A percentile compares a stretch with the other conserved stretches of the same genome.
Conservation (phyloP, 2,888 invertebrate genomes). For the Neoaliturus tenellus region DNA sequence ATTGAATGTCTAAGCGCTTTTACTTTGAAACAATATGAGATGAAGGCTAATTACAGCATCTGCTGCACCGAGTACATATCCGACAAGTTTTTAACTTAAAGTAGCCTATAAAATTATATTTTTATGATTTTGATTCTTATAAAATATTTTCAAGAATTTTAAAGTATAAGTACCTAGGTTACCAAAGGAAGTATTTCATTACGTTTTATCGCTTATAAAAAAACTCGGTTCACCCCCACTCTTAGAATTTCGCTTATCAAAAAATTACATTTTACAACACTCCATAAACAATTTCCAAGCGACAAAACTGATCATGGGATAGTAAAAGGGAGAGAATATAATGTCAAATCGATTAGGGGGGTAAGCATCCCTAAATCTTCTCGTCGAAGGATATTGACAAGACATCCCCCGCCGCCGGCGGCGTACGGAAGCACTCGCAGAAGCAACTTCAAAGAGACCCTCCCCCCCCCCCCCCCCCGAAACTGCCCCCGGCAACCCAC, state of each 20-base stretch:
- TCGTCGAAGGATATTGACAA: slow-evolving; percentile 7
- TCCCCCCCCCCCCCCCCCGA: slow-evolving; percentile 1
- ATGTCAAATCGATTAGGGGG: slow-evolving; percentile 7
- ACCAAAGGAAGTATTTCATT: no score
- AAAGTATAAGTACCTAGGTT: no score
- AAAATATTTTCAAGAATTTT: no score
- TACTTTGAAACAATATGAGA: no score
- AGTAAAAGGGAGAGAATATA: not conserved
- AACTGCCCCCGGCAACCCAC: not conserved
- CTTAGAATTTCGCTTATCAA: no score
- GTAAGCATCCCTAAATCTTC: slow-evolving; percentile 7
- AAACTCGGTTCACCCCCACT: not conserved
- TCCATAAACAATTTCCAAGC: slow-evolving; percentile 6
- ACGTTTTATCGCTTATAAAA: no score
- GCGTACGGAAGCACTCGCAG: not conserved
- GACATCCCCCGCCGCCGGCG: not conserved
- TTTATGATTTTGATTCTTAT: no score
- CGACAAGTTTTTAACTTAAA: no score
- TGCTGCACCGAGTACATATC: no score
- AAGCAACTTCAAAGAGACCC: slow-evolving; percentile 25
- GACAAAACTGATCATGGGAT: not conserved
- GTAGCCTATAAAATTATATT: no score
- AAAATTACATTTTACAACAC: not conserved
- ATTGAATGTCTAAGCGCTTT: no score
- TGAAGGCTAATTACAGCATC: no score